Percentiles rank a stretch among this genome's conserved stretches.
These are phyloP conservation scores for Pelusios castaneus DNA, from an alignment of 2,113 vertebrate species.

Conservation along the genomic window DNA sequence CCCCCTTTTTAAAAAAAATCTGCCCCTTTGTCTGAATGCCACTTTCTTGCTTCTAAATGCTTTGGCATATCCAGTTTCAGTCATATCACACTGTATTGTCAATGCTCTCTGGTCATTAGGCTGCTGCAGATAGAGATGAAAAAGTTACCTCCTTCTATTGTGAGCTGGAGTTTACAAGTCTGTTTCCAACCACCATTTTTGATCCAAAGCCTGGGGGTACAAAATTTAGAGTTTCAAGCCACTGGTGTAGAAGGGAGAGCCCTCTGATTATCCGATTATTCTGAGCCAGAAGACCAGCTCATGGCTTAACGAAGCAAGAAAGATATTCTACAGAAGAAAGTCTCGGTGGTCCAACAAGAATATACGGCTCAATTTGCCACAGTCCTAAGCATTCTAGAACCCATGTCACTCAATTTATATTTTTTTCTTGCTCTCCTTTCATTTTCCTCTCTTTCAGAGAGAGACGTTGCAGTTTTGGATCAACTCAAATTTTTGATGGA, in stretches of 20 bases:
- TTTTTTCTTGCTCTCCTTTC: background rate
- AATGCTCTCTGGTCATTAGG: background rate
- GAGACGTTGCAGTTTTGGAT: background rate
- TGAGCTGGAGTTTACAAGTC: too few species aligned
- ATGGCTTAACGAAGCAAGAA: background rate
- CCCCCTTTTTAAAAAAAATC: background rate
- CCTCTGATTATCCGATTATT: background rate
- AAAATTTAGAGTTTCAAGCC: background rate
- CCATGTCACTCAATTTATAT: background rate
- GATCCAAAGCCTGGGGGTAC: background rate
- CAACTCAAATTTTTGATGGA: background rate
- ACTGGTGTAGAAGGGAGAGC: background rate
- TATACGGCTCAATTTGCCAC: background rate
- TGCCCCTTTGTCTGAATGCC: background rate
- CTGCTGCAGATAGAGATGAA: fast-evolving
- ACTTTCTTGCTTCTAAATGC: background rate
- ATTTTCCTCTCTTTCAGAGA: background rate
- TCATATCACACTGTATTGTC: background rate
- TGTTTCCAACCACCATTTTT: background rate
- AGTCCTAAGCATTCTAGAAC: background rate
- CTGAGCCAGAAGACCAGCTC: background rate
- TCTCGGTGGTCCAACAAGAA: background rate
- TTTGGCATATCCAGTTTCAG: background rate
- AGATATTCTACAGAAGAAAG: background rate
- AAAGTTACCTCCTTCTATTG: too few species aligned